Conservation (phyloP, 1,140 invertebrate genomes). For the Cecropterus lyciades region DNA sequence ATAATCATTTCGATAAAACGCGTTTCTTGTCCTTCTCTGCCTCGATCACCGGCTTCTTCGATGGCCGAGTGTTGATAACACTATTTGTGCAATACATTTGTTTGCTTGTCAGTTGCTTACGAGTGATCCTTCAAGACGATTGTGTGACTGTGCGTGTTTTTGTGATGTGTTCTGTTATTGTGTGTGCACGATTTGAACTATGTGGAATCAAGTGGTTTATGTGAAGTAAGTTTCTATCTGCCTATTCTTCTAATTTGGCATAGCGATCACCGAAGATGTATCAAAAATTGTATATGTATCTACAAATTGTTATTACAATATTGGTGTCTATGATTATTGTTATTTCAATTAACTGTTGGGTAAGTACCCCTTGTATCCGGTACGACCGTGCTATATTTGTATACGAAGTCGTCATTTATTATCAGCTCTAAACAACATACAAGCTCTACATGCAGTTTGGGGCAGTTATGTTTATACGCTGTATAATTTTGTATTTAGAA, state of each 20-base stretch:
- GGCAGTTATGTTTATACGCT: conserved; percentile 1
- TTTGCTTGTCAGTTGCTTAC: conserved; percentile 52
- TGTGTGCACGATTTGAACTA: conserved; percentile 44
- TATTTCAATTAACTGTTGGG: conserved; percentile 1
- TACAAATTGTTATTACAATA: no score
- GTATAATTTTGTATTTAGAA: no score
- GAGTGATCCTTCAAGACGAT: conserved; percentile 41
- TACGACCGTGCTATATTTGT: conserved; percentile 25
- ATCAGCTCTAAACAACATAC: conserved; percentile 31
- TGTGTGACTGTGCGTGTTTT: conserved; percentile 44
- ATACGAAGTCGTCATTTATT: conserved; percentile 33
- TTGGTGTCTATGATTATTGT: background rate
- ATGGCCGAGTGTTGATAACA: conserved; percentile 55
- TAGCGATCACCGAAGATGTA: no score
- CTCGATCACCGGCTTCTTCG: conserved; percentile 53
- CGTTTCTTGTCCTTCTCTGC: conserved; percentile 42
- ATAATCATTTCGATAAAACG: conserved; percentile 51
- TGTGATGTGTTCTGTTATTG: conserved; percentile 45
- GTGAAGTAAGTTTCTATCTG: conserved; percentile 61
- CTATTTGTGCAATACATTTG: conserved; percentile 53
- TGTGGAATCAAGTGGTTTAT: conserved; percentile 73
- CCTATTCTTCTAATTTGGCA: background rate
- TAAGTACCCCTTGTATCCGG: conserved; percentile 20
- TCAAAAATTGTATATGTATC: no score
- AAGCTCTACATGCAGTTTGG: background rate